Conservation (phyloP, 2,113 vertebrate genomes). For the Vulpes ferrilata region DNA sequence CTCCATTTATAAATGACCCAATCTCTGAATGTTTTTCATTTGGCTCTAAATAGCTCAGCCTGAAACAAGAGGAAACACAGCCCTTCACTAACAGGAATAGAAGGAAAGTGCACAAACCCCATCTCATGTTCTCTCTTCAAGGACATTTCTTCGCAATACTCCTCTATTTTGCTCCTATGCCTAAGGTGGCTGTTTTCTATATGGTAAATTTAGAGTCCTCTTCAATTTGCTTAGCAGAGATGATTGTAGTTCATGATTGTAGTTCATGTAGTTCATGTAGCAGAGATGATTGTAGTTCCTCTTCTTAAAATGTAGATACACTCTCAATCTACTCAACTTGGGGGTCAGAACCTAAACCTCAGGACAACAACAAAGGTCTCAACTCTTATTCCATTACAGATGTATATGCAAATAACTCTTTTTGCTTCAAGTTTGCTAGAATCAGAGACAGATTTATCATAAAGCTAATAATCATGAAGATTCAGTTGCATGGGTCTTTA, state of each 20-base stretch:
- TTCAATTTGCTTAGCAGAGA: not conserved
- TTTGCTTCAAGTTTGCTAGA: not conserved
- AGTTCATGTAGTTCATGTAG: not conserved
- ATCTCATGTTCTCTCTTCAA: not conserved
- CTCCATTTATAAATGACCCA: rapidly evolving
- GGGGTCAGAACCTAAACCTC: not conserved
- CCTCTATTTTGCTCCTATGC: not conserved
- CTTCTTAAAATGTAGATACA: not conserved
- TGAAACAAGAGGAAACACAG: not conserved
- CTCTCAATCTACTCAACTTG: not conserved
- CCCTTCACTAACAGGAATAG: not conserved
- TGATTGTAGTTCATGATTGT: not conserved
- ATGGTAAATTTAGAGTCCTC: not conserved
- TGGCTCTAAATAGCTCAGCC: not conserved
- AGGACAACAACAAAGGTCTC: not conserved
- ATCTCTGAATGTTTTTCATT: not conserved
- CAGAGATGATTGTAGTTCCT: not conserved
- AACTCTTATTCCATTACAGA: not conserved
- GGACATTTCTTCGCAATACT: not conserved
- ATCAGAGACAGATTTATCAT: not conserved
- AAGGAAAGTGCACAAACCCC: not conserved
- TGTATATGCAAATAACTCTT: not conserved
- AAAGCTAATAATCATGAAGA: not conserved
- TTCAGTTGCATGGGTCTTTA: not conserved
- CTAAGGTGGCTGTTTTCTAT: not conserved